A percentile compares a stretch with the other conserved stretches of the same genome.
These are phyloP conservation scores for Cyanoderma ruficeps DNA, from an alignment of 2,113 vertebrate species.

Conservation along the genomic window DNA sequence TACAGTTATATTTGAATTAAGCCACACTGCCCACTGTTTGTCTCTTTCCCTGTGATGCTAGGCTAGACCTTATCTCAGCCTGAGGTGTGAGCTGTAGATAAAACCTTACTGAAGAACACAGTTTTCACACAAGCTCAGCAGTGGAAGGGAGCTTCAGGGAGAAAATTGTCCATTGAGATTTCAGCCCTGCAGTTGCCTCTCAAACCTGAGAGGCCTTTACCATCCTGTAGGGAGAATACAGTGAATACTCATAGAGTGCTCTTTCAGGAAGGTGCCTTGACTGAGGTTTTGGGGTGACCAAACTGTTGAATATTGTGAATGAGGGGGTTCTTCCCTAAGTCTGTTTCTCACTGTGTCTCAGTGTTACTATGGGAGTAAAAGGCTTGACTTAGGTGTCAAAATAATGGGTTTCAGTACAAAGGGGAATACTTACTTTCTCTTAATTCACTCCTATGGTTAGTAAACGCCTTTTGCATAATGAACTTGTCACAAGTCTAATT, in stretches of 20 bases:
- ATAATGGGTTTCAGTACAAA: neutral
- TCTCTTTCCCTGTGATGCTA: neutral
- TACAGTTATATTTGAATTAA: neutral
- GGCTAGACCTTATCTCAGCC: neutral
- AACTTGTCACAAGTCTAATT: neutral
- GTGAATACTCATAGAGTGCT: rapidly evolving
- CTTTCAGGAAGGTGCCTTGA: neutral
- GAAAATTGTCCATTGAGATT: neutral
- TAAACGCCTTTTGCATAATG: neutral
- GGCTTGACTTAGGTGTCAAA: neutral
- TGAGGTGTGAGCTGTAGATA: neutral
- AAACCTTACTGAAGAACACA: neutral
- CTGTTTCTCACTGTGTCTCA: neutral
- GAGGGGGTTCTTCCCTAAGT: neutral
- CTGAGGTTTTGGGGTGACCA: neutral
- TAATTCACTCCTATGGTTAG: neutral
- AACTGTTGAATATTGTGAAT: neutral
- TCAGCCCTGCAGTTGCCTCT: neutral
- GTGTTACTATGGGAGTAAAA: neutral
- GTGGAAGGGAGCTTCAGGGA: neutral
- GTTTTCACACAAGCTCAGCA: neutral
- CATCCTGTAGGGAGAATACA: neutral
- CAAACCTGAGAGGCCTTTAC: neutral
- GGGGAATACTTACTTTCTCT: neutral
- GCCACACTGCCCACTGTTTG: neutral